Base-by-base conservation (phyloP, 2,888 invertebrate species). In the Eupithecia vulgata region DNA sequence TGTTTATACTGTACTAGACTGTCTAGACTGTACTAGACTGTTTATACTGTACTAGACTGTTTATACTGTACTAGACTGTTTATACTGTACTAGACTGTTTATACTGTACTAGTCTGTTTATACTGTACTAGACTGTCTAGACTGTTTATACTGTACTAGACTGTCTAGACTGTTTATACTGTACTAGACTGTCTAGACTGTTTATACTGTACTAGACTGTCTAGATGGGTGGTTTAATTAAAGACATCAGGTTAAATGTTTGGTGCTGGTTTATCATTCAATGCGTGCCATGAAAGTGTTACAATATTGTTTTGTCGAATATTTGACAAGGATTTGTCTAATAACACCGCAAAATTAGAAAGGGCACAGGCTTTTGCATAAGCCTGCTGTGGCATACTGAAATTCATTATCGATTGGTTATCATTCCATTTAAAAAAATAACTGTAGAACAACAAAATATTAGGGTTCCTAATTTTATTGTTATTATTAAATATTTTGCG, bases 351-450 rank as follows among this genome's bases (percentile, higher is more conserved):
- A 52, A 5, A 4, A 48, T 3, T 48, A 8, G 10, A 48, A 48
- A n/a, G n/a, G 7, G 45, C 17, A 17, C 17, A n/a, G n/a, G 7
- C 15, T 7, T 45, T 45, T 8, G 48, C 1, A n/a, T n/a, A n/a
- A n/a, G n/a, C n/a, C n/a, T n/a, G n/a, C n/a, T n/a, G 1, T 52
- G 21, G 52, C 25, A 25, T 13, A 57, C 21, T 57, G 1, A 12
- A 52, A 25, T 57, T 52, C 8, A 7, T 45, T 57, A 13, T 57
- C 13, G 5, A 25, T 57, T 57, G 57, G 21, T 13, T 12, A 57
- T 57, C 57, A 57, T 57, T 57, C 57, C 57, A 57, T 57, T 25
- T 57, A 13, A n/a, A 57, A 21, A n/a, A 8, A n/a, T 48, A 45
- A 48, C 21, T 21, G n/a, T 21, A 21, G 21, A 52, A 52, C n/a